Base-by-base conservation (phyloP, 2,888 invertebrate genomes). In the Adelphocoris suturalis region DNA sequence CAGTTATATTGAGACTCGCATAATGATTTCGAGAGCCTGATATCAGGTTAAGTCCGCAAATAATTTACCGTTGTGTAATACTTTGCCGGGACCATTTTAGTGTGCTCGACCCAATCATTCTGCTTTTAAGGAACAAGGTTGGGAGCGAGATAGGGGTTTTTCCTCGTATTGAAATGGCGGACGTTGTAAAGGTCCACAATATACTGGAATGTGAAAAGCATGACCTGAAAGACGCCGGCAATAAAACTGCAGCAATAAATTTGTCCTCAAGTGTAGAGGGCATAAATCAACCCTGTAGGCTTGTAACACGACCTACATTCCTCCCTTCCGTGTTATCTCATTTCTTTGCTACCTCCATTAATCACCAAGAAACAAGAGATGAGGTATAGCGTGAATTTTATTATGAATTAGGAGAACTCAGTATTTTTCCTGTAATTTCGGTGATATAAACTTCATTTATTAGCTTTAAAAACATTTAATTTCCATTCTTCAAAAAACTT, bases 181-280 rank as follows among this genome's bases (percentile, higher is more conserved):
- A 68, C 19, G 27, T 23, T 68, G 68, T 68, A 68, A 68, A 23
- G 68, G 68, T 19, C 68, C 68, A 68, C 68, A 68, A 27, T 27
- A 68, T 23, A 23, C 46, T 46, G 78, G 78, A 78, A 78, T 78
- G 78, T 46, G 78, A 46, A 78, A 78, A 78, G 19, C 78, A 78
- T 78, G 78, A 46, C 47, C 78, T 78, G 37, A 19, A 46, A 46
- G 37, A 19, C 78, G 16, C 78, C 47, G 47, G 78, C 47, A 19
- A 78, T 78, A 78, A 46, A 78, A 78, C 78, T 46, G 78, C 46
- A 78, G 78, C 78, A 47, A 78, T 78, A 78, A 78, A 78, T 78
- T 78, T 37, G 47, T 46, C 78, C 78, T 78, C 78, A 78, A 78
- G 46, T 78, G 78, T 47, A 16, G 28, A 19, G 28, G 78, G 47